phyloP scores from a whole-genome alignment of 2,797 vertebrate species.

The Coluber constrictor region DNA sequence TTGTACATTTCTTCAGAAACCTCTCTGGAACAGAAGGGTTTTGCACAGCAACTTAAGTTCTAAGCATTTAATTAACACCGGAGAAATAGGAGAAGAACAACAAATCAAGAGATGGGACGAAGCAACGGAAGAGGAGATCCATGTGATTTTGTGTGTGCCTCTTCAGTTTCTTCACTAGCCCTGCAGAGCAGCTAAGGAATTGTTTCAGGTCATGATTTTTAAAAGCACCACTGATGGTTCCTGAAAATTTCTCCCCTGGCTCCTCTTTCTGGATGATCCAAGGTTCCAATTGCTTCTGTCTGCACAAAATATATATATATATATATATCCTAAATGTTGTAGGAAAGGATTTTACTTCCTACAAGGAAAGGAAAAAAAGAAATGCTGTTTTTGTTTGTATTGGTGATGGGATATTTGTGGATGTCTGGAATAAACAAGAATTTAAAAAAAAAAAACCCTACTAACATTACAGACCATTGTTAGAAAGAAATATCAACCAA shows the following conservation, averaged over 20 bases:
- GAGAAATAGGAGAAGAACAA: constrained; percentile 30
- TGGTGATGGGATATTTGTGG: neutral
- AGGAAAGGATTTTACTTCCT: neutral
- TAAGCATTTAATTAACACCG: constrained; percentile 54
- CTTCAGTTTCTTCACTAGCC: neutral
- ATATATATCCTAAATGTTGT: neutral
- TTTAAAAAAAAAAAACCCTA: neutral
- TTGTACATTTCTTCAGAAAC: constrained; percentile 43
- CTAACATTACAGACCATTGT: neutral
- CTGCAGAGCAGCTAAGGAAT: neutral
- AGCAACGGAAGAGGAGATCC: neutral
- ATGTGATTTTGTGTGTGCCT: constrained; percentile 11
- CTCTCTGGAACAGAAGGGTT: constrained; percentile 55
- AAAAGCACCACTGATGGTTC: neutral
- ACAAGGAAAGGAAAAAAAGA: neutral
- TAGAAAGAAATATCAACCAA: neutral
- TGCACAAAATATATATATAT: neutral
- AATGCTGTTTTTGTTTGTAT: neutral
- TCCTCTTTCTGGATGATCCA: neutral
- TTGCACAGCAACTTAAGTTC: constrained; percentile 58
- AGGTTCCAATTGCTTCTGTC: neutral
- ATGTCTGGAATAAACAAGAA: neutral
- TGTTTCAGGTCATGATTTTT: fast-evolving
- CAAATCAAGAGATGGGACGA: constrained; percentile 31
- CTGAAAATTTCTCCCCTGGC: neutral